Evolutionary conservation across 2,113 vertebrate species (phyloP), one percentile per base, ranked within the genome.

Genomic region (Falco punctatus): DNA sequence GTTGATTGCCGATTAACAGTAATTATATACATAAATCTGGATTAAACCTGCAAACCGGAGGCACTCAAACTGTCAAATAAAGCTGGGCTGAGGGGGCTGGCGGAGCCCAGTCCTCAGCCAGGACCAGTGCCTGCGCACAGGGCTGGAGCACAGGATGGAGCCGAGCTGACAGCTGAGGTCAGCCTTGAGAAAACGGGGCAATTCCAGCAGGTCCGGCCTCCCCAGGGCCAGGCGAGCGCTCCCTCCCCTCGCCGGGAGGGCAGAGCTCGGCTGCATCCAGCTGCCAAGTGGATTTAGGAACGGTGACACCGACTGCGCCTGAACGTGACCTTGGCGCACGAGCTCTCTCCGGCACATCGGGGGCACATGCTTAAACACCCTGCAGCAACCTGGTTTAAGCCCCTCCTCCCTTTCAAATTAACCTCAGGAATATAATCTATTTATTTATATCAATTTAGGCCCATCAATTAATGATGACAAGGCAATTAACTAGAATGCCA

Each of bases 401-500:
- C 69, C 66, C 75, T 89, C 75, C 46, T 72, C 46, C 74, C 80
- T 79, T 81, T 35, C 57, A 75, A 89, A 81, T 27, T 75, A 91
- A 91, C 91, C 84, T 93, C 80, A 32, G 70, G 92, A 96, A 92
- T 46, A 65, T 74, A 54, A 94, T 90, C 91, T 93, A 93, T 97
- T 97, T 97, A 97, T 97, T 97, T 95, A 72, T 96, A 96, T 89
- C 91, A 93, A 90, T 93, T 94, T 81, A 79, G 79, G 77, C 80
- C 88, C 94, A 97, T 95, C 97, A 95, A 96, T 96, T 96, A 97
- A 96, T 92, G 97, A 97, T 62, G 94, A 96, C 94, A 97, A 95
- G 91, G 96, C 97, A 96, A 97, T 97, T 97, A 97, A 97, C 94
- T 94, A 91, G 91, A 94, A 97, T 92, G 91, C 87, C 92, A 96